Base-by-base conservation (phyloP, 2,113 vertebrate genomes). In the Cyphomyrus plagiostoma region DNA sequence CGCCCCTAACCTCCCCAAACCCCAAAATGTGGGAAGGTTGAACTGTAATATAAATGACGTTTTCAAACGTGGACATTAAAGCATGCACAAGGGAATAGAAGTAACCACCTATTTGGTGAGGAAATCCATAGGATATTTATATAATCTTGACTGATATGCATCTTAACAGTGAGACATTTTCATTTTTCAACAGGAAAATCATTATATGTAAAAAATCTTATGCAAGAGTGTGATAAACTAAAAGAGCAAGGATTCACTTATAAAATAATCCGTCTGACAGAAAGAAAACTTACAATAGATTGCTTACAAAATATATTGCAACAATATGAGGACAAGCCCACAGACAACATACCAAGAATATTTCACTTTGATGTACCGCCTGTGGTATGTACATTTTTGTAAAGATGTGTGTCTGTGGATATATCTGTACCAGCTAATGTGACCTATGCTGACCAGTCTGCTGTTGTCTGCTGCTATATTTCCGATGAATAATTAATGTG, bases 291-390 rank as follows among this genome's bases (percentile, higher is more conserved):
- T 58, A 94, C 96, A 89, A 89, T 85, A 30, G 97, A 97, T 91
- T 91, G 91, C 50, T 93, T 94, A 88, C 93, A 96, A 30, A 88
- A 96, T 3, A 53, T 90, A 45, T 89, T 92, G 19, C 86, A 9
- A 42, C 15, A 88, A 23, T 90, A 86, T 90, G 45, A 85, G 85
- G 49, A 92, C 1, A 45, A 30, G 5, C 48, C 88, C 0, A 88
- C 91, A 82, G 94, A 95, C 90, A 91, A 49, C 1, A 88, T 58
- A 3, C 95, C 96, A 2, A 89, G 95, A 91, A 94, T 97, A 8
- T 95, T 97, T 92, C 97, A 97, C 91, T 92, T 97, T 0, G 97
- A 97, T 46, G 93, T 97, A 88, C 96, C 97, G 35, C 95, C 97
- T 52, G 95, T 97, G 11, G 97, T 97, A 90, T 95, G 96, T 95